Evolutionary conservation across 2,888 invertebrate species (phyloP), one percentile per base, ranked within the genome.

Genomic region (Scrobipalpa atriplicella): DNA sequence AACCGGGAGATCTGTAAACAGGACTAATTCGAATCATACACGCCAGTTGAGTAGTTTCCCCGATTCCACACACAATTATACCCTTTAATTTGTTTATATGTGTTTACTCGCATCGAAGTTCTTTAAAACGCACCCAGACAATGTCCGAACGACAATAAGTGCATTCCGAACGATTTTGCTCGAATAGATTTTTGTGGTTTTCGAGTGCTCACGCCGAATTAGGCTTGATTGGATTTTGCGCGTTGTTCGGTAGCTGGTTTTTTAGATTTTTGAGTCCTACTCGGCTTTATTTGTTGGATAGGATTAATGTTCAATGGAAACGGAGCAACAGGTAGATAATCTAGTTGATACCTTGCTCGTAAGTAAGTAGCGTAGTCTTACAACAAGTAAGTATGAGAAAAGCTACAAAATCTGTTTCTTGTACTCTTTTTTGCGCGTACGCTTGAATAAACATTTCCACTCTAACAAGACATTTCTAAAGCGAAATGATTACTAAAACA

Each of bases 11-110:
- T 81, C 83, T 82, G 87, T 89, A 90, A 90, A 90, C 86, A 85
- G 84, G 84, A 84, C 84, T 92, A 90, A 92, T 90, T 85, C 89
- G 91, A 85, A 91, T 92, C 82, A 87, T 81, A 90, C 91, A 87
- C 87, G 71, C 77, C 83, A 83, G 85, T 85, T 89, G 88, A 87
- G 82, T 87, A 82, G 85, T 87, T 90, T 87, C 81, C 83, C 79
- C 78, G 81, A 86, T 83, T 90, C 84, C 87, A 83, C 81, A 80
- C 82, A 81, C 87, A 88, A 90, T 90, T 89, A 89, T 85, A 88
- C 85, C 87, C 87, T 87, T 84, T 84, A 75, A 77, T 78, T 78
- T 87, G 82, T 90, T 86, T 88, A 80, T 83, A 82, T 84, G 83
- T 85, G 76, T 82, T 80, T 81, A 80, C 74, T 73, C 74, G 77